phyloP scores from a whole-genome alignment of 2,113 vertebrate species.

The Gymnogyps californianus region DNA sequence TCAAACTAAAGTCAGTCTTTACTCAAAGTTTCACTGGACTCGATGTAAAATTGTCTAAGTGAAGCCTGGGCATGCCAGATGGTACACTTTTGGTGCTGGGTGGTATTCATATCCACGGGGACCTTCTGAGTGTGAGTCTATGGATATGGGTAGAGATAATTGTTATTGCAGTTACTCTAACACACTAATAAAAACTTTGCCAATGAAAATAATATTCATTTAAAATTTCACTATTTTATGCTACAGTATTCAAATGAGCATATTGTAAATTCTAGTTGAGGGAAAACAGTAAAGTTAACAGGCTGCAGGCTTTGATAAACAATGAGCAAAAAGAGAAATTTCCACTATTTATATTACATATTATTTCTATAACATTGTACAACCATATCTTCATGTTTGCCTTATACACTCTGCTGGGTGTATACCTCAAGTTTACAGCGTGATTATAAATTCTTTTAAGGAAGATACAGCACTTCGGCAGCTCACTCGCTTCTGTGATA shows the following conservation, averaged over 20 bases:
- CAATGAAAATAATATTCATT: background rate
- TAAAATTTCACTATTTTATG: background rate
- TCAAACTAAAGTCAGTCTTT: background rate
- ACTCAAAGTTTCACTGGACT: background rate
- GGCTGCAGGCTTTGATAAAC: background rate
- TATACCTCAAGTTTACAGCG: background rate
- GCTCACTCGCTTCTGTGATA: background rate
- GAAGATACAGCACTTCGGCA: background rate
- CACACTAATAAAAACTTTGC: background rate
- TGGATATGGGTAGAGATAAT: background rate
- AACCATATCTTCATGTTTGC: background rate
- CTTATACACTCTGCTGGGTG: background rate
- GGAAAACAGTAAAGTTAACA: slow-evolving; percentile 11
- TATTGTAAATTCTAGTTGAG: slow-evolving; percentile 32
- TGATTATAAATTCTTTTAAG: background rate
- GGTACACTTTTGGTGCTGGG: background rate
- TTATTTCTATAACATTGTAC: background rate
- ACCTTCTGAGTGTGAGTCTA: background rate
- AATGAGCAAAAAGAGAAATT: background rate
- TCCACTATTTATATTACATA: background rate
- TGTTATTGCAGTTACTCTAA: background rate
- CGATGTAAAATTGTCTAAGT: background rate
- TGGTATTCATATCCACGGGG: background rate
- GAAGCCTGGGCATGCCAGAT: background rate
- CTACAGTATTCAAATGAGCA: background rate